phyloP scores from a whole-genome alignment of 2,113 vertebrate species.

The Alethe castanea region DNA sequence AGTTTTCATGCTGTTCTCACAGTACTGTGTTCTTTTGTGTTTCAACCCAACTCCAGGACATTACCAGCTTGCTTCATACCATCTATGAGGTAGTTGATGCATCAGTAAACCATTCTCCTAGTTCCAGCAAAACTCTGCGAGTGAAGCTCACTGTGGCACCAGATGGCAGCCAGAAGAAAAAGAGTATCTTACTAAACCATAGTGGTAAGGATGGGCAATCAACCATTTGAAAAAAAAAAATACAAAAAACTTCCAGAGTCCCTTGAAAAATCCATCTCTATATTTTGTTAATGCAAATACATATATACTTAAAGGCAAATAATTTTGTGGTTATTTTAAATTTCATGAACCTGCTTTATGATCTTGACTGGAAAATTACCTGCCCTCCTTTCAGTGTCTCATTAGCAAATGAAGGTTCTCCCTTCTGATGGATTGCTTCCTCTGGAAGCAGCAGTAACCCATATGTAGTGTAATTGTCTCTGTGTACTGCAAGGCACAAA shows the following conservation, averaged over 20 bases:
- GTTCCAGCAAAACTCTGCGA: constrained; percentile 92
- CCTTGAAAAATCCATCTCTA: not conserved
- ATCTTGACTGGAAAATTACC: not conserved
- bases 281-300: not conserved
- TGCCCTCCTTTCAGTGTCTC: not conserved
- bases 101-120: constrained; percentile 95
- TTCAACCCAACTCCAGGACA: constrained; percentile 80
- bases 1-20: not conserved
- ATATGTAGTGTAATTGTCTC: not conserved
- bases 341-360: not conserved
- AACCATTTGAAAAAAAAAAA: not conserved
- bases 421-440: not conserved
- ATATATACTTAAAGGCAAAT: not conserved
- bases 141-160: constrained; percentile 95
- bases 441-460: not conserved
- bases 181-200: constrained; percentile 78
- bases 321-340: not conserved
- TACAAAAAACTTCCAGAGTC: not conserved
- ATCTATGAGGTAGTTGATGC: constrained; percentile 98
- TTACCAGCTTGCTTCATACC: constrained; percentile 96
- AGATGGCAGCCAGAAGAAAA: constrained; percentile 90
- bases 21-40: not conserved
- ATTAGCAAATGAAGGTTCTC: not conserved
- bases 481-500: not conserved
- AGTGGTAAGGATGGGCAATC: constrained; percentile 73